These are phyloP conservation scores for Panagrolaimus sp. DNA, from an alignment of 1,140 invertebrate species.

Conservation along the genomic window DNA sequence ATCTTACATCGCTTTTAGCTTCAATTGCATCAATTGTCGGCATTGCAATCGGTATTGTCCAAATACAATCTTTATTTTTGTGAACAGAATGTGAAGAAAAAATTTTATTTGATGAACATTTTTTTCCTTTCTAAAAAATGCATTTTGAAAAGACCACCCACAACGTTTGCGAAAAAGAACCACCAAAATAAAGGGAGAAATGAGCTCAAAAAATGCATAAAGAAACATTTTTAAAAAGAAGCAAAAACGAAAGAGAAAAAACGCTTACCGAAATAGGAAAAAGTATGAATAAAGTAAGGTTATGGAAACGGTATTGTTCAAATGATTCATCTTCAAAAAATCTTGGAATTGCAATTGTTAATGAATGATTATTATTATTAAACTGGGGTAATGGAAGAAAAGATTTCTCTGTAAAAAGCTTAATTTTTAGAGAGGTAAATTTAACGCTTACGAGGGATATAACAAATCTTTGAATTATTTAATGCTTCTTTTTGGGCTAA, in stretches of 20 bases:
- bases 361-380: background rate
- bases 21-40: constrained; percentile 8
- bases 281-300: background rate
- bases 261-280: background rate
- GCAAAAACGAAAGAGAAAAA: background rate
- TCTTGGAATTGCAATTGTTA: background rate
- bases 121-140: background rate
- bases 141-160: background rate
- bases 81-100: background rate
- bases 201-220: background rate
- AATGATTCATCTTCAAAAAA: constrained; percentile 7
- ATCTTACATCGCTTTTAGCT: background rate
- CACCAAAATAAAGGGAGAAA: too few relatives aligned
- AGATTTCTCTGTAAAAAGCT: background rate
- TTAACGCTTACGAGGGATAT: background rate
- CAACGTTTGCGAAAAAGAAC: background rate
- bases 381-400: background rate
- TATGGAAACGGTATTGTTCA: constrained; percentile 3
- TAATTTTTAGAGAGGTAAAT: background rate
- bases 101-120: background rate
- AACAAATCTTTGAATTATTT: background rate
- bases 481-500: too few relatives aligned
- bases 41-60: constrained; percentile 1
- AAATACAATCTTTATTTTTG: background rate
- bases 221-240: background rate